Base-by-base conservation (phyloP, 2,888 invertebrate genomes). In the Pteria penguin region DNA sequence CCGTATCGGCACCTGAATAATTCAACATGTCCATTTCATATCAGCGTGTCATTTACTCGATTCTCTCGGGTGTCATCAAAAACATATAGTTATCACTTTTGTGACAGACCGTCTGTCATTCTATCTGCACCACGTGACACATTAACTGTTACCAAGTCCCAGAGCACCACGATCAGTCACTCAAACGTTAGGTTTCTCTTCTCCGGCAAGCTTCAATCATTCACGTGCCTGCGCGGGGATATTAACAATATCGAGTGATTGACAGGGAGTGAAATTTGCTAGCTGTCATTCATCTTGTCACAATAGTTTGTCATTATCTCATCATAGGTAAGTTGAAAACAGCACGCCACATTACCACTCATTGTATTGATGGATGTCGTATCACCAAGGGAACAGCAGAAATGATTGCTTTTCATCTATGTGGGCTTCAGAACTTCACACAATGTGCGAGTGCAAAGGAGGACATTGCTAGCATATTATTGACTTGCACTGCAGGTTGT, bases 21-120 rank as follows among this genome's bases (percentile, higher is more conserved):
- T 70, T 24, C 70, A 57, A 60, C 70, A 70, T 60, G 70, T 70
- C 70, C 54, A 54, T 70, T 70, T 70, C 61, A 70, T 70, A 60
- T 70, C 63, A 31, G 36, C 31, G 26, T 60, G 67, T 60, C 70
- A 45, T 70, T 70, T 60, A 70, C 61, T 60, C 57, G 36, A 60
- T 33, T 31, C 61, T 70, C 70, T 45, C 33, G 70, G 54, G 70
- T 70, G 70, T 70, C 70, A 36, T 70, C 70, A 70, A 70, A 70
- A 60, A 45, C 70, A 60, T 70, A 60, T 70, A 70, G 70, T 70
- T 70, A 70, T 70, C 70, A 60, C 61, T 33, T 36, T 33, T 14
- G 26, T 61, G 70, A 70, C 70, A 70, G 70, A 24, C 29, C 36
- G 70, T 61, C 70, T 67, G 70, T 70, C 70, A 70, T 70, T 45